phyloP scores from a whole-genome alignment of 2,797 vertebrate species.

The Sebastes ruberrimus region DNA sequence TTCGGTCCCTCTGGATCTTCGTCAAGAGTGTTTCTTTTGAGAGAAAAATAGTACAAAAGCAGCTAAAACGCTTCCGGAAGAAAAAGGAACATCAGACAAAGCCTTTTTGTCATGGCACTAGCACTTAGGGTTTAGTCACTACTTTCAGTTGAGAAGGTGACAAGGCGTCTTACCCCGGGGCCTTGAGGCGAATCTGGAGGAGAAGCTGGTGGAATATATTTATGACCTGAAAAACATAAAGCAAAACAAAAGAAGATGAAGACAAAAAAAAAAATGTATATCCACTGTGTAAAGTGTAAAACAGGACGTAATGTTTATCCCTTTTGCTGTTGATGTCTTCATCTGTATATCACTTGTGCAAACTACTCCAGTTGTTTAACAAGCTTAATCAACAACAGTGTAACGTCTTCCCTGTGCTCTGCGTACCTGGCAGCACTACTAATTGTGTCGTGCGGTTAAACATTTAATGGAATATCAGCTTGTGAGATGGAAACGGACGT shows the following conservation, averaged over 20 bases:
- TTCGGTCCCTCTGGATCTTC: background rate
- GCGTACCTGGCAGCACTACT: constrained; percentile 18
- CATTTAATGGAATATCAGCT: constrained; percentile 31
- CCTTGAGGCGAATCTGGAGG: constrained; percentile 81
- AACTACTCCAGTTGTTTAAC: constrained; percentile 29
- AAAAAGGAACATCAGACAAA: background rate
- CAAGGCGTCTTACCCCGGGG: constrained; percentile 85
- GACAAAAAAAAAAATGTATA: background rate
- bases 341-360: background rate
- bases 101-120: background rate
- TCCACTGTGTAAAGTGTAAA: background rate
- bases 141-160: background rate
- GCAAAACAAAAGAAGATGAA: background rate
- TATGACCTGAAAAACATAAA: constrained; percentile 67
- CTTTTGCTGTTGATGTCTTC: background rate
- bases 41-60: background rate
- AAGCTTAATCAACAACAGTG: constrained; percentile 17
- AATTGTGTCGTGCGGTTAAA: constrained; percentile 28
- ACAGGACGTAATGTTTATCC: background rate
- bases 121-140: background rate
- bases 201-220: constrained; percentile 32
- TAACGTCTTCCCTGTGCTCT: constrained; percentile 13
- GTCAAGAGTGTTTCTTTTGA: background rate
- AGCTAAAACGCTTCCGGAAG: background rate
- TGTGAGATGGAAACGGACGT: background rate